Evolutionary conservation across 2,797 vertebrate genomes (phyloP).

Genomic region (Tiaroga cobitis): DNA sequence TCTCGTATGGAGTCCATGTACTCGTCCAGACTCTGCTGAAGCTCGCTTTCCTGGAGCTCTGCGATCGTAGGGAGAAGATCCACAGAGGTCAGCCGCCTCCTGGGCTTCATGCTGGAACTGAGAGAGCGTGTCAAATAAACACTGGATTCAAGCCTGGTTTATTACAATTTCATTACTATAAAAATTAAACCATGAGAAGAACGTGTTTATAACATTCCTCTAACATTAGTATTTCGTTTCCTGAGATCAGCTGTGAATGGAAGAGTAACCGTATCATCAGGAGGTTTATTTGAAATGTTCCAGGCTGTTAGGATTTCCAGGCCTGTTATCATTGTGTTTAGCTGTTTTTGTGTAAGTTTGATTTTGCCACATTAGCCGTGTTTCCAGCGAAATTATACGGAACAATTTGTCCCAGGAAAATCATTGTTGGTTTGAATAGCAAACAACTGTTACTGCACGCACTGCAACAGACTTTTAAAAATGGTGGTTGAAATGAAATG

Average conservation of each 20-base stretch:
- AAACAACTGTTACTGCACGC: no score
- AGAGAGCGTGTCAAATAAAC: not conserved
- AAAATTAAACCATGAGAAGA: not conserved
- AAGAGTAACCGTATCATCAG: not conserved
- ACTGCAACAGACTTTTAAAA: no score
- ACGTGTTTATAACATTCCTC: not conserved
- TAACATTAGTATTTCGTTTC: not conserved
- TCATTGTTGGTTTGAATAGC: no score
- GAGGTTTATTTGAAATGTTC: not conserved
- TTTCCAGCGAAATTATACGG: no score
- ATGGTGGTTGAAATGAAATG: no score
- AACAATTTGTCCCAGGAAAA: no score
- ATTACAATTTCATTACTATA: not conserved
- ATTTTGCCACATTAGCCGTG: not conserved
- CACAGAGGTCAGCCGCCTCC: slow-evolving; percentile 67
- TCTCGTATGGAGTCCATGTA: slow-evolving; percentile 76
- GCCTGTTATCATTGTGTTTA: not conserved
- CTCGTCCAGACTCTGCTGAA: slow-evolving; percentile 69
- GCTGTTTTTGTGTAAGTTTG: not conserved
- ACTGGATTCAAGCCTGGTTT: not conserved
- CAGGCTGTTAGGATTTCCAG: not conserved
- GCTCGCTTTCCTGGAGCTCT: slow-evolving; percentile 70
- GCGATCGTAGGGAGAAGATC: slow-evolving; percentile 77
- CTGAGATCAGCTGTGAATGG: not conserved
- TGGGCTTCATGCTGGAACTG: slow-evolving; percentile 73